Evolutionary conservation across 2,888 invertebrate genomes (phyloP).

Genomic region (Pyralis farinalis): DNA sequence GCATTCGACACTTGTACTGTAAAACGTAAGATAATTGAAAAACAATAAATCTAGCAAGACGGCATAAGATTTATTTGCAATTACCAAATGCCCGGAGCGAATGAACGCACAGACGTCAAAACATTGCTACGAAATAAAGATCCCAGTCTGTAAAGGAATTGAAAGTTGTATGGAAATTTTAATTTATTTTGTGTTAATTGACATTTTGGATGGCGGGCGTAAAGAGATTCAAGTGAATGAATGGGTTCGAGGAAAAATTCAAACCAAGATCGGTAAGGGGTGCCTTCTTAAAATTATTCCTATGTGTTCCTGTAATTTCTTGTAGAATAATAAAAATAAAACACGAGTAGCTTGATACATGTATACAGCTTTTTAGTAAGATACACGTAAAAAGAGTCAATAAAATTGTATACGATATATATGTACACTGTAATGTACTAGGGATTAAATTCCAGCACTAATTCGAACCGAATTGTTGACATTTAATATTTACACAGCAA

Average conservation of each 20-base stretch:
- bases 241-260: constrained; percentile 30
- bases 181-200: constrained; percentile 35
- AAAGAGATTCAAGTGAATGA: constrained; percentile 16
- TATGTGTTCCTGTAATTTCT: too few species aligned
- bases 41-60: neutral
- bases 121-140: constrained; percentile 8
- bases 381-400: too few species aligned
- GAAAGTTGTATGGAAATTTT: constrained; percentile 4
- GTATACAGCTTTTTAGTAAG: too few species aligned
- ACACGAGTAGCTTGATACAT: too few species aligned
- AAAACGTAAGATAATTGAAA: too few species aligned
- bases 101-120: constrained; percentile 1
- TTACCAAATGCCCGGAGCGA: neutral
- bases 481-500: too few species aligned
- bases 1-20: too few species aligned
- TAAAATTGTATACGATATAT: too few species aligned
- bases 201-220: constrained; percentile 43
- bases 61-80: neutral
- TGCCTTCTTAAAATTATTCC: neutral
- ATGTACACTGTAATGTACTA: too few species aligned
- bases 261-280: constrained; percentile 13
- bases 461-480: too few species aligned
- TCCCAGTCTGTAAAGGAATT: constrained; percentile 8
- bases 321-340: too few species aligned
- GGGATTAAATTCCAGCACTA: too few species aligned